These are phyloP conservation scores for Microtus pennsylvanicus DNA, from an alignment of 2,113 vertebrate genomes.

Conservation along the genomic window DNA sequence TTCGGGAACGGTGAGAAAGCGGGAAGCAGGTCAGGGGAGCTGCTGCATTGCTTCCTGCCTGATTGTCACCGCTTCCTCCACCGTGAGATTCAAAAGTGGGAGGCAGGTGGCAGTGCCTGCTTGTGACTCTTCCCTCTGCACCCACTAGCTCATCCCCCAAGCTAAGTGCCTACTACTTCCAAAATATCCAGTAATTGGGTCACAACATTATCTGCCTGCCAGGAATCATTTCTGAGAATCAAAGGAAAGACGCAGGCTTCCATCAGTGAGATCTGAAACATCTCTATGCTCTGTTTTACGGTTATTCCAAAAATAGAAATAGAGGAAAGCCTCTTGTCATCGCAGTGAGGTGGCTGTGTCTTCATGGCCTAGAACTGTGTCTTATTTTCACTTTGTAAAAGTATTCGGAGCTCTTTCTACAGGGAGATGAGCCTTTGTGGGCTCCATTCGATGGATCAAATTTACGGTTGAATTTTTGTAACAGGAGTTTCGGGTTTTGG, in stretches of 20 bases:
- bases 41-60: constrained; percentile 49
- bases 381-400: background rate
- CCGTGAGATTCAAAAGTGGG: background rate
- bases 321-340: background rate
- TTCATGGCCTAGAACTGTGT: background rate
- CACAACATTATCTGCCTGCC: constrained; percentile 64
- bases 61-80: background rate
- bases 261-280: constrained; percentile 26
- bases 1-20: constrained; percentile 71
- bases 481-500: constrained; percentile 8
- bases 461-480: constrained; percentile 22
- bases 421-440: background rate
- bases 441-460: background rate
- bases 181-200: constrained; percentile 69
- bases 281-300: constrained; percentile 27
- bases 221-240: constrained; percentile 71
- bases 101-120: constrained; percentile 64
- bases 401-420: background rate
- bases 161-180: constrained; percentile 50
- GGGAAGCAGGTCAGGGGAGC: constrained; percentile 70
- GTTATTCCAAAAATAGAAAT: constrained; percentile 25
- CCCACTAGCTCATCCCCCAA: constrained; percentile 56
- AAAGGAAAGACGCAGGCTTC: background rate
- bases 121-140: background rate
- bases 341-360: background rate